Evolutionary conservation across 2,113 vertebrate genomes (phyloP).

Genomic region (Channa maculata): DNA sequence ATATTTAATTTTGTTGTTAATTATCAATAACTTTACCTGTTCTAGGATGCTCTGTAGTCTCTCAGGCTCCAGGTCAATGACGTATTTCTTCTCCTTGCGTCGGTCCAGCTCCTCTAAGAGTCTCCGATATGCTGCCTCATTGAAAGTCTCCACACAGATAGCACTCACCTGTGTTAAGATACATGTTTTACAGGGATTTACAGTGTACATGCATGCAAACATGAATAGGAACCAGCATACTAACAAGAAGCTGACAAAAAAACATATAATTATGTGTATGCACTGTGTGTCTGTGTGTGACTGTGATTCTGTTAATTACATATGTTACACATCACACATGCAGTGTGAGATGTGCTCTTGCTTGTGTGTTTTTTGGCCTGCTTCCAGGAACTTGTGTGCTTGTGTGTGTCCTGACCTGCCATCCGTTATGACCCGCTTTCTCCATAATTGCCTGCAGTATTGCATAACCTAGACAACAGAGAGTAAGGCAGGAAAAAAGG

Average conservation of each 20-base stretch:
- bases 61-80: constrained; percentile 97
- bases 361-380: constrained; percentile 16
- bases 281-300: neutral
- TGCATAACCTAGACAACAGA: constrained; percentile 90
- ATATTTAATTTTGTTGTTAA: neutral
- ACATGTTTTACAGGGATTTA: neutral
- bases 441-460: constrained; percentile 99
- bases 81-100: constrained; percentile 97
- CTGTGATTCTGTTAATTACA: neutral
- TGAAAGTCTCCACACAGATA: constrained; percentile 99
- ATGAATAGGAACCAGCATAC: neutral
- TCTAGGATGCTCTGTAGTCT: constrained; percentile 96
- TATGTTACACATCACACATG: neutral
- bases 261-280: neutral
- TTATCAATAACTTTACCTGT: constrained; percentile 85
- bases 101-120: constrained; percentile 97
- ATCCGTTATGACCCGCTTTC: constrained; percentile 98
- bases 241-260: constrained; percentile 12
- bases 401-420: constrained; percentile 91
- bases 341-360: neutral
- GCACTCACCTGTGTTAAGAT: constrained; percentile 89
- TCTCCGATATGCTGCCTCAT: constrained; percentile 93
- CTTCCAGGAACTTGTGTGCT: constrained; percentile 35
- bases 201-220: neutral
- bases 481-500: constrained; percentile 42